Base-by-base conservation (phyloP, 2,888 invertebrate genomes). In the Mactromeris polynyma region DNA sequence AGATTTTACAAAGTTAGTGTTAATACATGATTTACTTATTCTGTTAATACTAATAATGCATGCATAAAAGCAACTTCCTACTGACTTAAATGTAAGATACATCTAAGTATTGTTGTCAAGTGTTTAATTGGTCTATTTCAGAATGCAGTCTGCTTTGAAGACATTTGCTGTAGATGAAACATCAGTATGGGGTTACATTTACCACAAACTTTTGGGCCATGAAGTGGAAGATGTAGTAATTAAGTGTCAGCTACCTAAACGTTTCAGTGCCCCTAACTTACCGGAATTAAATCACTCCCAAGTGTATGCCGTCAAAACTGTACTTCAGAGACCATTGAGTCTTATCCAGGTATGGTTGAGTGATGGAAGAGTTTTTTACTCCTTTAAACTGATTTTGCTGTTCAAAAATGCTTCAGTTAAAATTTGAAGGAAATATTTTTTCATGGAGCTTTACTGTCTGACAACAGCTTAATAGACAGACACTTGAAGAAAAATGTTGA, bases 301-400 rank as follows among this genome's bases (percentile, higher is more conserved):
- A 94, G 99, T 99, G 1, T 99, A 99, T 96, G 99, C 99, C 0
- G 99, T 99, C 0, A 99, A 99, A 96, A 99, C 99, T 96, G 99
- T 99, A 0, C 97, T 99, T 2, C 99, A 99, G 96, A 97, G 99
- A 9, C 99, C 99, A 0, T 97, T 99, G 33, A 99, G 99, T 40
- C 97, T 99, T 51, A 99, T 99, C 96, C 99, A 99, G 97, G 99
- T 97, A 90, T 38, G 26, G 58, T 26, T 26, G 26, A 26, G 51
- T n/a, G n/a, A n/a, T n/a, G n/a, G n/a, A n/a, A n/a, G n/a, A n/a
- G n/a, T n/a, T n/a, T n/a, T n/a, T n/a, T n/a, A n/a, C n/a, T n/a
- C n/a, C n/a, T n/a, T n/a, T n/a, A n/a, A n/a, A n/a, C n/a, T 46
- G 17, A 17, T 46, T 46, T 46, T 46, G 17, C 46, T 46, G 46